phyloP scores from a whole-genome alignment of 2,888 invertebrate genomes.

The Meta bourneti region DNA sequence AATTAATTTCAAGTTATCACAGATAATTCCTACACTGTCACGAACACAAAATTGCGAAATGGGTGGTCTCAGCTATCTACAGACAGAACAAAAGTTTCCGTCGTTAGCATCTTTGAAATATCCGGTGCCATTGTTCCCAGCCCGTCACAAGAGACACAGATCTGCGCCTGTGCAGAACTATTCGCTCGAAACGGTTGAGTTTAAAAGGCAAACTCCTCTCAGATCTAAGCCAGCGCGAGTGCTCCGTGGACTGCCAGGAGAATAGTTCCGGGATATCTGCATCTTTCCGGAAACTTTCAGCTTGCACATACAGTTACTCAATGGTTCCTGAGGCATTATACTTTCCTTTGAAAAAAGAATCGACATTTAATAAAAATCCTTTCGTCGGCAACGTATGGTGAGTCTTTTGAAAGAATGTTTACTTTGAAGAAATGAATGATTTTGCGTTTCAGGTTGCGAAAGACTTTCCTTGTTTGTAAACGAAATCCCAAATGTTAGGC shows the following conservation, averaged over 20 bases:
- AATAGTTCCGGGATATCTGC: not conserved
- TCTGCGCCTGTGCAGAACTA: not conserved
- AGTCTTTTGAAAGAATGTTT: not conserved
- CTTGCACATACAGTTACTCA: not conserved
- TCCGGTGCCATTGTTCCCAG: not conserved
- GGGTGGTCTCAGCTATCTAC: too few relatives aligned
- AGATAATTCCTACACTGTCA: too few relatives aligned
- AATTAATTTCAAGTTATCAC: too few relatives aligned
- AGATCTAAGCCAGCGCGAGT: not conserved
- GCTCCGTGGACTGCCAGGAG: not conserved
- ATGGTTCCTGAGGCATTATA: not conserved
- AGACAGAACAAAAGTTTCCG: not conserved
- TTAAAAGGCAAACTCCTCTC: not conserved
- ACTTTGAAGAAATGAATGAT: not conserved
- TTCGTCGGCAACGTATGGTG: not conserved
- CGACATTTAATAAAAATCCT: not conserved
- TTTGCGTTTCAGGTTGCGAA: too few relatives aligned
- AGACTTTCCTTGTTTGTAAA: not conserved
- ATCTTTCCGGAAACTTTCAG: not conserved
- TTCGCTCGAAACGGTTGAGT: not conserved
- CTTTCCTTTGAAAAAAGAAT: not conserved
- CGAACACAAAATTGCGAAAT: too few relatives aligned
- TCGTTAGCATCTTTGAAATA: not conserved
- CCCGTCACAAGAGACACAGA: not conserved
- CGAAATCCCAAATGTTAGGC: not conserved